Evolutionary conservation across 1,140 invertebrate species (phyloP).

Genomic region (Drosophila mojavensis): DNA sequence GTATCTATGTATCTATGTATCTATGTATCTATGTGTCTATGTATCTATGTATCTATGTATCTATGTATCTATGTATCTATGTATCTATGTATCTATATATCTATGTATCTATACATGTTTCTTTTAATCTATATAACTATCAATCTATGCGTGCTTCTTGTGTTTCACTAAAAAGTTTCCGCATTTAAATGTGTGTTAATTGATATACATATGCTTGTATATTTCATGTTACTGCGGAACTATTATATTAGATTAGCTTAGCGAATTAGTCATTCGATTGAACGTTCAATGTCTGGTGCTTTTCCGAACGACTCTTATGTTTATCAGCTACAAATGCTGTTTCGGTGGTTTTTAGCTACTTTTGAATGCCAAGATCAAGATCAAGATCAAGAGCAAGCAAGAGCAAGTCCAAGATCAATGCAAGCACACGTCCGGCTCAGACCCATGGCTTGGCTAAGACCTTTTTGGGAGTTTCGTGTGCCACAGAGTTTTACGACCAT

Average conservation of each 20-base stretch:
- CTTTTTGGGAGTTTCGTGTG: slow-evolving; percentile 39
- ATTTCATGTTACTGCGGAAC: slow-evolving; percentile 26
- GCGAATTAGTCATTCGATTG: slow-evolving; percentile 42
- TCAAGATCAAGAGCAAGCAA: slow-evolving; percentile 41
- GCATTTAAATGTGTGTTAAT: slow-evolving; percentile 55
- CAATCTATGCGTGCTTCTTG: background rate
- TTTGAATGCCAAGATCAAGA: slow-evolving; percentile 65
- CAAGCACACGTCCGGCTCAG: slow-evolving; percentile 36
- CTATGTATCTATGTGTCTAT: no score
- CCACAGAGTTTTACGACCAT: slow-evolving; percentile 47
- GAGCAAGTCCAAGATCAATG: slow-evolving; percentile 53
- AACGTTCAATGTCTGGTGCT: slow-evolving; percentile 11
- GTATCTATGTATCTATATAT: no score
- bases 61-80: no score
- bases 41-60: no score
- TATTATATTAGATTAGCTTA: slow-evolving; percentile 32
- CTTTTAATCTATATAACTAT: slow-evolving; percentile 1
- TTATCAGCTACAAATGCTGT: slow-evolving; percentile 11
- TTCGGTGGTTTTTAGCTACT: slow-evolving; percentile 10
- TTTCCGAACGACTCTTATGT: slow-evolving; percentile 24
- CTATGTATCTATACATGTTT: no score
- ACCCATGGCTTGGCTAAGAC: slow-evolving; percentile 23
- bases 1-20: no score
- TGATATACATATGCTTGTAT: slow-evolving; percentile 42
- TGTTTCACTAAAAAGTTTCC: background rate